These are phyloP conservation scores for Aplocera efformata DNA, from an alignment of 2,888 invertebrate genomes.

Conservation along the genomic window DNA sequence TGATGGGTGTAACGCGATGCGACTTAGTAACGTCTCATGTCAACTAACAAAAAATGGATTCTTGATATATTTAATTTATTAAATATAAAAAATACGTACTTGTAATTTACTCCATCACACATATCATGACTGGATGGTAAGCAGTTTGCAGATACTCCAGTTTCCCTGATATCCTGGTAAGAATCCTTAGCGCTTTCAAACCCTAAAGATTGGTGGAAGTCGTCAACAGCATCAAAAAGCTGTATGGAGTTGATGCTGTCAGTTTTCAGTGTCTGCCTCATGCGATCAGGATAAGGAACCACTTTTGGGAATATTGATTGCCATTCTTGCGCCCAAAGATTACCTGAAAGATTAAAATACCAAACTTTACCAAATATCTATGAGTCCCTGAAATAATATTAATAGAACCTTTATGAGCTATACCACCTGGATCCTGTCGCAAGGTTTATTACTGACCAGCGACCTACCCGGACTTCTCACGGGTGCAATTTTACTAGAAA, in stretches of 20 bases:
- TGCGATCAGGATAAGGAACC: constrained; percentile 68
- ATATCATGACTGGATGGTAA: constrained; percentile 87
- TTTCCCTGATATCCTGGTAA: constrained; percentile 82
- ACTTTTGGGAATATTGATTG: constrained; percentile 71
- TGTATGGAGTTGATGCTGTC: constrained; percentile 61
- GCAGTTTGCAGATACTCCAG: constrained; percentile 81
- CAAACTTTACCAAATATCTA: constrained; percentile 8
- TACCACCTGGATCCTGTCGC: too few relatives aligned
- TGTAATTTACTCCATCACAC: constrained; percentile 83
- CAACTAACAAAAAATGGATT: too few relatives aligned
- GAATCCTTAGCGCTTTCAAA: constrained; percentile 81
- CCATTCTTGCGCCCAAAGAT: constrained; percentile 85
- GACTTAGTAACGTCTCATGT: too few relatives aligned
- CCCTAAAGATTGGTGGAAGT: constrained; percentile 82
- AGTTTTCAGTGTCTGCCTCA: constrained; percentile 73
- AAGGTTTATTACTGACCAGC: too few relatives aligned
- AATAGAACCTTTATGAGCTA: too few relatives aligned
- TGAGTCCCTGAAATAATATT: too few relatives aligned
- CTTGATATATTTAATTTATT: too few relatives aligned
- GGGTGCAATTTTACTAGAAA: too few relatives aligned
- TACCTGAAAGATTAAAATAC: constrained; percentile 63
- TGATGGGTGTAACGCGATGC: too few relatives aligned
- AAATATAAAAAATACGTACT: too few relatives aligned
- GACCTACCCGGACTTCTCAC: too few relatives aligned
- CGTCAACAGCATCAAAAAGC: constrained; percentile 81